Percentiles rank a stretch among this genome's conserved stretches.
Conservation (phyloP, 2,797 vertebrate genomes). For the Vireo griseus region DNA sequence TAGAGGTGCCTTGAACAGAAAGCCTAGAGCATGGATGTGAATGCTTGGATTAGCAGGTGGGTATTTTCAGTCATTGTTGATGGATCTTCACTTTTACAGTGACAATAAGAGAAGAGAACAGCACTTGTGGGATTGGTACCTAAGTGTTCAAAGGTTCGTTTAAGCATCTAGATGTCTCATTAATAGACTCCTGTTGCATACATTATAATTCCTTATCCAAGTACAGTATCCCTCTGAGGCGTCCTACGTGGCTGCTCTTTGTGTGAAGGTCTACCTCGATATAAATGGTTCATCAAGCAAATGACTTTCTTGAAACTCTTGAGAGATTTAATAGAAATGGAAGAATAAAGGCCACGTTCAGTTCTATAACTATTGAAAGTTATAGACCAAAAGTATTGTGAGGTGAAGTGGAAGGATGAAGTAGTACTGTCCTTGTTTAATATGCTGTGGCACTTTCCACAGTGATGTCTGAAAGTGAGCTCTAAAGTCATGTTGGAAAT, state of each 20-base stretch:
- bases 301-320: not conserved
- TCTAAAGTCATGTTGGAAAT: not conserved
- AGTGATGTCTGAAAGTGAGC: not conserved
- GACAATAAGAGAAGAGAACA: not conserved
- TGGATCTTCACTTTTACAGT: not conserved
- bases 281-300: not conserved
- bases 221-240: not conserved
- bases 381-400: not conserved
- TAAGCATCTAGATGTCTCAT: not conserved
- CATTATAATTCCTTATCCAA: not conserved
- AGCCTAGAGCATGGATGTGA: not conserved
- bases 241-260: not conserved
- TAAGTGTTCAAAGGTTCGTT: not conserved
- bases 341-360: not conserved
- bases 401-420: not conserved
- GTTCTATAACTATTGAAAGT: not conserved
- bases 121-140: not conserved
- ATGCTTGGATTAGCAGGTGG: not conserved
- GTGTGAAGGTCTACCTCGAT: not conserved
- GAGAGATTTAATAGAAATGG: not conserved
- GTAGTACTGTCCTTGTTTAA: not conserved
- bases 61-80: not conserved
- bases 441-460: not conserved
- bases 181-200: not conserved
- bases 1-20: not conserved